Evolutionary conservation across 2,888 invertebrate species (phyloP).

Genomic region (Parnassius apollo): DNA sequence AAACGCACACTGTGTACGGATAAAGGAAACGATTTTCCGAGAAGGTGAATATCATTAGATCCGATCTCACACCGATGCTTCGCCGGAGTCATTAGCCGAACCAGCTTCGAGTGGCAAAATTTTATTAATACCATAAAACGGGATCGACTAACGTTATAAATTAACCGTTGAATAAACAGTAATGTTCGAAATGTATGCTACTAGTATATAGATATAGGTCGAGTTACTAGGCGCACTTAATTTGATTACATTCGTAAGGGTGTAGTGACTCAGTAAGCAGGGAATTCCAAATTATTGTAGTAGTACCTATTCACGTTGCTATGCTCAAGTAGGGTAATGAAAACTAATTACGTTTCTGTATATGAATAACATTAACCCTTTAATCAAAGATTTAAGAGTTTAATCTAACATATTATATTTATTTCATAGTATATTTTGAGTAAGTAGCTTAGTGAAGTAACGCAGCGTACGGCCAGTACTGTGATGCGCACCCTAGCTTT

Average conservation of each 20-base stretch:
- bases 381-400: no score
- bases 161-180: constrained; percentile 7
- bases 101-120: constrained; percentile 35
- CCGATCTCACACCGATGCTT: constrained; percentile 43
- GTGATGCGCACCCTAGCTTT: no score
- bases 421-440: no score
- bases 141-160: constrained; percentile 10
- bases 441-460: no score
- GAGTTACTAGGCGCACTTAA: constrained; percentile 24
- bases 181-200: constrained; percentile 4
- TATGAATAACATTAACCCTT: no score
- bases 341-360: constrained; percentile 12
- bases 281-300: constrained; percentile 32
- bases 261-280: constrained; percentile 36
- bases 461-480: no score
- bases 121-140: constrained; percentile 23
- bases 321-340: constrained; percentile 31
- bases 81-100: constrained; percentile 52
- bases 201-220: constrained; percentile 6
- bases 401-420: no score
- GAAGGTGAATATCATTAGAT: constrained; percentile 78
- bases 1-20: constrained; percentile 68
- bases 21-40: constrained; percentile 75
- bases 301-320: constrained; percentile 37
- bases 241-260: constrained; percentile 36